Conservation (phyloP, 2,888 invertebrate genomes). For the Muschampia staudingeri region DNA sequence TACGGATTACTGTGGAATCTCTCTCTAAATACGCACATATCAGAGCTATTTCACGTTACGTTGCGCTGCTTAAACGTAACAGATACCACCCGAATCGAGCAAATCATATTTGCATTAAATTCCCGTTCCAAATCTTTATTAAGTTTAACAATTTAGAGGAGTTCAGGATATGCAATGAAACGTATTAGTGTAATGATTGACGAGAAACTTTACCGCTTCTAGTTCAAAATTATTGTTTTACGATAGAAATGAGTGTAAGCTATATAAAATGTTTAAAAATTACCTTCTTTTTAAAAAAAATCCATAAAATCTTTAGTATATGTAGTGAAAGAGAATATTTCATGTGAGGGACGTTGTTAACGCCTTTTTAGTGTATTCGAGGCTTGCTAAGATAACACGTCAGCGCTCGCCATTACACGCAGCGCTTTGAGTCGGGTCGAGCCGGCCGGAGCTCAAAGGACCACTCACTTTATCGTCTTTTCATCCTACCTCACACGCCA, state of each 20-base stretch:
- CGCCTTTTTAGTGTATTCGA: conserved; percentile 40
- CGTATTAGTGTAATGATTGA: conserved; percentile 4
- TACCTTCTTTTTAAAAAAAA: background rate
- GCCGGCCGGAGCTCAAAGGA: conserved; percentile 38
- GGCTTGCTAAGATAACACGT: conserved; percentile 39
- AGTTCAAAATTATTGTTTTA: too few species aligned
- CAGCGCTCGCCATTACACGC: conserved; percentile 45
- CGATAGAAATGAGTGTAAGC: too few species aligned
- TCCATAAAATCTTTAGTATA: conserved; percentile 10
- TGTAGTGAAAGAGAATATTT: conserved; percentile 13
- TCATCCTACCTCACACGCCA: conserved; percentile 46
- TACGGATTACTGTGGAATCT: conserved; percentile 45
- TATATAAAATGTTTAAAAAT: background rate
- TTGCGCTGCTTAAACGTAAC: background rate
- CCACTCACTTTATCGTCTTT: conserved; percentile 43
- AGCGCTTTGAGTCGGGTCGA: conserved; percentile 42
- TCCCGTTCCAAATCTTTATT: conserved; percentile 4
- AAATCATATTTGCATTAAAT: conserved; percentile 28
- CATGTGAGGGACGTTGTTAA: conserved; percentile 14
- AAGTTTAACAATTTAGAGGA: conserved; percentile 6
- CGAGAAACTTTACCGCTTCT: background rate
- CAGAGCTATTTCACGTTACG: conserved; percentile 27
- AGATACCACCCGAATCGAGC: conserved; percentile 2
- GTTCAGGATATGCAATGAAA: background rate
- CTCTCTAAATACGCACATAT: conserved; percentile 18